These are phyloP conservation scores for roundworm (Caenorhabditis elegans) DNA, from an alignment of 1,140 invertebrate genomes.

Conservation along the genomic window WBcel235 BX284605.5:12231001-12231500, in stretches of 20 bases:
- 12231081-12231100: constrained; percentile 58
- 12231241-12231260: constrained; percentile 90
- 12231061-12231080: constrained; percentile 62
- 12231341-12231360: constrained; percentile 99
- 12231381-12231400: constrained; percentile 96
- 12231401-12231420: constrained; percentile 99
- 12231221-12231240: constrained; percentile 90
- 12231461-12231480: constrained; percentile 99
- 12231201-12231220: constrained; percentile 71
- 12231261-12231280: constrained; percentile 97
- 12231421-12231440: constrained; percentile 93
- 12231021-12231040: constrained; percentile 55
- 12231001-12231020: constrained; percentile 65
- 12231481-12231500: constrained; percentile 98
- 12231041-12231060: constrained; percentile 65
- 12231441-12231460: constrained; percentile 96
- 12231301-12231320: constrained; percentile 96
- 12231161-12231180: constrained; percentile 70
- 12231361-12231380: constrained; percentile 99
- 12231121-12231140: constrained; percentile 82
- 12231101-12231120: constrained; percentile 76
- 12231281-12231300: constrained; percentile 97
- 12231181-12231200: constrained; percentile 66
- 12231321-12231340: constrained; percentile 99
- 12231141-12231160: constrained; percentile 67